phyloP scores from a whole-genome alignment of 2,113 vertebrate genomes.

The Oriolus oriolus region DNA sequence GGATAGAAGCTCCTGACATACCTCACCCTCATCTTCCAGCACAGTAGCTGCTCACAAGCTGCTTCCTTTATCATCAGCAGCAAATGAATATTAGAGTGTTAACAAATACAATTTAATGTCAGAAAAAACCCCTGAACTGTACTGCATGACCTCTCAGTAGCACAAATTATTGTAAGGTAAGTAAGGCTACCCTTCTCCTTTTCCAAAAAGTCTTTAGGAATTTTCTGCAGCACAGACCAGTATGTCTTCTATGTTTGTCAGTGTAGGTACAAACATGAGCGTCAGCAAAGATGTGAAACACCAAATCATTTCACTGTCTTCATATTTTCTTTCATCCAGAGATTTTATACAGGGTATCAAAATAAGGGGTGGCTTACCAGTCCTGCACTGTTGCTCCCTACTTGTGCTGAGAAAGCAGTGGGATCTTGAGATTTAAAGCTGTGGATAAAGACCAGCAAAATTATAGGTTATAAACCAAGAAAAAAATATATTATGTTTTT shows the following conservation, averaged over 20 bases:
- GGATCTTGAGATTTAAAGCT: neutral
- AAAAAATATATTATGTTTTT: neutral
- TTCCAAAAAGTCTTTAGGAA: neutral
- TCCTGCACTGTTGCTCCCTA: neutral
- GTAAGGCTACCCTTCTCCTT: neutral
- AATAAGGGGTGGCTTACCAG: neutral
- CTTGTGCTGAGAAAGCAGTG: neutral
- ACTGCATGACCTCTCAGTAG: neutral
- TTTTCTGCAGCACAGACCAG: neutral
- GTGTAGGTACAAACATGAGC: neutral
- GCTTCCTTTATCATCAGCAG: neutral
- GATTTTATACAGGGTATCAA: neutral
- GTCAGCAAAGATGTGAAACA: neutral
- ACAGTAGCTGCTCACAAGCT: neutral
- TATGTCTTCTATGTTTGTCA: neutral
- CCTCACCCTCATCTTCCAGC: neutral
- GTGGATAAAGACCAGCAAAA: conserved; percentile 11
- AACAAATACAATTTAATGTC: neutral
- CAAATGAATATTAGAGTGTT: neutral
- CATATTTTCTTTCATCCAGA: neutral
- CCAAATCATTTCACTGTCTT: neutral
- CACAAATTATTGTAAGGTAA: neutral
- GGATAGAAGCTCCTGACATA: neutral
- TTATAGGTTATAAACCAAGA: neutral
- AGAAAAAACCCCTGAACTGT: neutral